Evolutionary conservation across 2,797 vertebrate species (phyloP).

Genomic region (Euthynnus affinis): DNA sequence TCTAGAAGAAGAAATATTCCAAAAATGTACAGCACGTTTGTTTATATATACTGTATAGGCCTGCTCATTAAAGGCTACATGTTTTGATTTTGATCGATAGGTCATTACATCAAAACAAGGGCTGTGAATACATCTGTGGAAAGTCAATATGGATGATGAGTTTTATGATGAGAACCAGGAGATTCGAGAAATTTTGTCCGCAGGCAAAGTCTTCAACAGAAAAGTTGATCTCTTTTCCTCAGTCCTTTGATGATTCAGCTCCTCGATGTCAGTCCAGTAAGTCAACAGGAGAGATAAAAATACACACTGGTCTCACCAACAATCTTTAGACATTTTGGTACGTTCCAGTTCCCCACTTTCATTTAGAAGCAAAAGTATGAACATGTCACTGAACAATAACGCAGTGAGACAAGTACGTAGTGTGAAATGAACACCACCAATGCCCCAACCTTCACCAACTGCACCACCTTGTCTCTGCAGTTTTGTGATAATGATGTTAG

Average conservation of each 20-base stretch:
- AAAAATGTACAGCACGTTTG: constrained; percentile 18
- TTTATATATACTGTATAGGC: constrained; percentile 7
- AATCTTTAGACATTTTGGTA: constrained; percentile 26
- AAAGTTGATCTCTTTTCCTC: constrained; percentile 2
- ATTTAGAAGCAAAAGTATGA: constrained; percentile 43
- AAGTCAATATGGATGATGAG: constrained; percentile 52
- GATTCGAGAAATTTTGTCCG: constrained; percentile 39
- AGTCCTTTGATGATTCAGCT: constrained; percentile 13
- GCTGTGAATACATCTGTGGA: constrained; percentile 35
- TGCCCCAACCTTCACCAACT: constrained; percentile 35
- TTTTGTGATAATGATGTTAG: constrained; percentile 54
- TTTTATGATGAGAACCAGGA: constrained; percentile 38
- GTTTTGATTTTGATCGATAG: constrained; percentile 41
- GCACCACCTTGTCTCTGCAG: constrained; percentile 36
- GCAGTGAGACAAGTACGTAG: constrained; percentile 19
- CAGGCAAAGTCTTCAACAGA: constrained; percentile 17
- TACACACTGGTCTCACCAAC: constrained; percentile 13
- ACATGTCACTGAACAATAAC: constrained; percentile 49
- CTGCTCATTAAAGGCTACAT: constrained; percentile 17
- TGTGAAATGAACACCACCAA: constrained; percentile 26
- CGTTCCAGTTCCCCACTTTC: not conserved
- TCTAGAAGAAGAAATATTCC: not conserved
- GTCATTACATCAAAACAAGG: constrained; percentile 38
- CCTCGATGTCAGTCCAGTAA: constrained; percentile 14
- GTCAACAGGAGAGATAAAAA: constrained; percentile 8